These are phyloP conservation scores for Neolamprologus kungweensis DNA, from an alignment of 2,113 vertebrate genomes.

Conservation along the genomic window DNA sequence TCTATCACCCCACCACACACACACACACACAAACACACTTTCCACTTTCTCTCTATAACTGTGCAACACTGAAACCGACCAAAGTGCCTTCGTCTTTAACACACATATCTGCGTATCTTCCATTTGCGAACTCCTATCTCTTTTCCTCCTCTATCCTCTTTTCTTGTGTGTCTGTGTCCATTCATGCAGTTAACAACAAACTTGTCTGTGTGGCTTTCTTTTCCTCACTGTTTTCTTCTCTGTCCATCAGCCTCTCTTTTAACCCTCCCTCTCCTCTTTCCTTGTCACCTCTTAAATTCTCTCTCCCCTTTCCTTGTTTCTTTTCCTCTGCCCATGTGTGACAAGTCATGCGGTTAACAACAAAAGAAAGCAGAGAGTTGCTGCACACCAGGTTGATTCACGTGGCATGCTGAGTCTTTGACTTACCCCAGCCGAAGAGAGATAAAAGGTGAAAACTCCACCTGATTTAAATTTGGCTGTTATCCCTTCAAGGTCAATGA, in stretches of 20 bases:
- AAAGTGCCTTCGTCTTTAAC: background rate
- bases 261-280: background rate
- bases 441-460: background rate
- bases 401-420: background rate
- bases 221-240: background rate
- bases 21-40: background rate
- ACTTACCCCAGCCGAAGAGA: background rate
- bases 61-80: background rate
- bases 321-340: background rate
- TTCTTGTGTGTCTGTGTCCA: background rate
- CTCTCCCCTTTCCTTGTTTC: background rate
- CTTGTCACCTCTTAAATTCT: background rate
- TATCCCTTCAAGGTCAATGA: background rate
- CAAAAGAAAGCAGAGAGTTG: slow-evolving; percentile 2
- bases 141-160: background rate
- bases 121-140: background rate
- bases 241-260: background rate
- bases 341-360: slow-evolving; percentile 19
- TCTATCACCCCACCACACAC: background rate
- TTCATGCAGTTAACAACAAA: background rate
- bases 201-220: background rate
- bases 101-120: background rate
- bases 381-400: slow-evolving; percentile 7
- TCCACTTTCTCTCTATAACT: background rate
- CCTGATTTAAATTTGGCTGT: background rate